Conservation (phyloP, 2,888 invertebrate species). For the Luffia ferchaultella region DNA sequence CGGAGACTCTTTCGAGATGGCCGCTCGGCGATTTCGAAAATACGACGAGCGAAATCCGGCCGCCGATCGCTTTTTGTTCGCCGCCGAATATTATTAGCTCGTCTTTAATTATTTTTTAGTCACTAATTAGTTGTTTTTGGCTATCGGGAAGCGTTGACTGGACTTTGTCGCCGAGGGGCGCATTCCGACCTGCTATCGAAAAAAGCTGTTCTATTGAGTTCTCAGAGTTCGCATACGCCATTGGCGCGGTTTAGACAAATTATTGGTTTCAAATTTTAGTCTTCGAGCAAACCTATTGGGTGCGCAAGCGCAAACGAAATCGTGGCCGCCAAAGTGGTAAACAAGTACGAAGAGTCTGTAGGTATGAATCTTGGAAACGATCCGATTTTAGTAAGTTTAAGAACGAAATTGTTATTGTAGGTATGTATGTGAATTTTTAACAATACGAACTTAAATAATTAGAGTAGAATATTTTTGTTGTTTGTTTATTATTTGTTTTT, state of each 20-base stretch:
- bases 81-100: constrained; percentile 34
- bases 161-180: constrained; percentile 1
- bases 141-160: constrained; percentile 8
- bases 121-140: constrained; percentile 42
- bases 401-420: neutral
- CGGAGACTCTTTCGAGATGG: constrained; percentile 29
- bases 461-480: too few species aligned
- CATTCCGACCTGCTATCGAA: neutral
- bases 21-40: constrained; percentile 54
- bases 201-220: neutral
- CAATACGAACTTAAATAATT: too few species aligned
- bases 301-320: too few species aligned
- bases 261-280: too few species aligned
- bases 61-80: constrained; percentile 45
- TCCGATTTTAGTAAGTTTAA: neutral
- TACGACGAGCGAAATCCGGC: constrained; percentile 54
- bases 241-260: neutral
- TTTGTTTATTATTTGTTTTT: too few species aligned
- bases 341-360: too few species aligned
- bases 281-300: too few species aligned
- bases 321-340: too few species aligned
- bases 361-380: too few species aligned
- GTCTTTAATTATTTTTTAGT: constrained; percentile 44
- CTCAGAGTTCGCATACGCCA: neutral
- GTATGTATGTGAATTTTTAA: neutral